Evolutionary conservation across 1,140 invertebrate species (phyloP).

Genomic region (Scylla paramamosain): DNA sequence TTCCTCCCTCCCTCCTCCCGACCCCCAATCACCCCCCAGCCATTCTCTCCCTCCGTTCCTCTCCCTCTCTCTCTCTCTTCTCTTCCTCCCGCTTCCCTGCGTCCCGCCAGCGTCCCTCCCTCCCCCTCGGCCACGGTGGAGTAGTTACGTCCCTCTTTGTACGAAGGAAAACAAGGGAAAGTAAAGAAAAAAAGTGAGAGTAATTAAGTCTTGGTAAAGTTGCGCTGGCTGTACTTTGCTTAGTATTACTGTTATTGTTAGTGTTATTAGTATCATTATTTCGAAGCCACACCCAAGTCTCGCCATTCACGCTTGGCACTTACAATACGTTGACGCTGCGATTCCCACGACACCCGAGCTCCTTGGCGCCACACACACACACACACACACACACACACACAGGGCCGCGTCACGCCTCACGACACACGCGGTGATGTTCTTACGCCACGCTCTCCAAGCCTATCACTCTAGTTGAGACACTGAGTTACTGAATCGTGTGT

Average conservation of each 20-base stretch:
- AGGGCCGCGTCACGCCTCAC: too few species aligned
- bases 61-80: not conserved
- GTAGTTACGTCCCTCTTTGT: not conserved
- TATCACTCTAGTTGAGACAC: too few species aligned
- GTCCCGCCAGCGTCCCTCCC: not conserved
- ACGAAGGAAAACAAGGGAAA: not conserved
- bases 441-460: too few species aligned
- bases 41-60: not conserved
- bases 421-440: too few species aligned
- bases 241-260: not conserved
- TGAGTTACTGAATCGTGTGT: too few species aligned
- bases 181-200: not conserved
- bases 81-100: not conserved
- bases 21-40: not conserved
- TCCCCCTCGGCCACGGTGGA: too few species aligned
- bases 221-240: not conserved
- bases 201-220: not conserved
- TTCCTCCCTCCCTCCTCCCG: not conserved
- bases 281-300: not conserved
- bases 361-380: too few species aligned
- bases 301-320: too few species aligned
- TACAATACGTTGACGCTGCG: too few species aligned
- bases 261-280: not conserved
- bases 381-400: too few species aligned
- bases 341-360: too few species aligned